Percentiles rank a stretch among this genome's conserved stretches.
Conservation (phyloP, 2,888 invertebrate species). For the Aquatica leii region DNA sequence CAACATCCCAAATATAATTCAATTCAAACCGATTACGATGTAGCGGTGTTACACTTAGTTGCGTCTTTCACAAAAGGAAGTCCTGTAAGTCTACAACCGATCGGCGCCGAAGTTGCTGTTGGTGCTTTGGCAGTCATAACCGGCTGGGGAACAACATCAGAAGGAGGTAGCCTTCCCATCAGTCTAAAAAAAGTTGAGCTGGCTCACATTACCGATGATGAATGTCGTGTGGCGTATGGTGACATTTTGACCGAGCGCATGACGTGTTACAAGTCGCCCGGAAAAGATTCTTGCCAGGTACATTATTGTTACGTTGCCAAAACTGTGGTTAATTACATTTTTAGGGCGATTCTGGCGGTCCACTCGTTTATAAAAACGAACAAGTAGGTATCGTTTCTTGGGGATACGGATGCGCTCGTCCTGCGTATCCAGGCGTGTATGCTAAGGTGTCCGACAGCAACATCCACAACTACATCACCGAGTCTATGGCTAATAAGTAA, state of each 20-base stretch:
- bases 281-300: slow-evolving; percentile 30
- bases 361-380: too few relatives aligned
- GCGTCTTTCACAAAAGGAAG: background rate
- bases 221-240: slow-evolving; percentile 13
- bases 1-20: slow-evolving; percentile 10
- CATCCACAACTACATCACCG: too few relatives aligned
- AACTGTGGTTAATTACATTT: too few relatives aligned
- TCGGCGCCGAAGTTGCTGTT: background rate
- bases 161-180: slow-evolving; percentile 10
- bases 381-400: too few relatives aligned
- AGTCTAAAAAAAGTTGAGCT: slow-evolving; percentile 15
- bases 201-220: slow-evolving; percentile 9
- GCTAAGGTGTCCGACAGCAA: too few relatives aligned
- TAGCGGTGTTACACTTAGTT: slow-evolving; percentile 2
- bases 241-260: slow-evolving; percentile 15
- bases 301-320: too few relatives aligned
- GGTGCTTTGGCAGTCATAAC: slow-evolving; percentile 16
- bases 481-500: too few relatives aligned
- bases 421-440: too few relatives aligned
- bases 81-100: background rate
- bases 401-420: too few relatives aligned
- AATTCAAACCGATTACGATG: slow-evolving; percentile 13
- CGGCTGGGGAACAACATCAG: slow-evolving; percentile 9
- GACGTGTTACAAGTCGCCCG: slow-evolving; percentile 24
- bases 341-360: too few relatives aligned